Evolutionary conservation across 1,140 invertebrate species (phyloP), one percentile per base, ranked within the genome.

Genomic region (Zaprionus gabonicus): DNA sequence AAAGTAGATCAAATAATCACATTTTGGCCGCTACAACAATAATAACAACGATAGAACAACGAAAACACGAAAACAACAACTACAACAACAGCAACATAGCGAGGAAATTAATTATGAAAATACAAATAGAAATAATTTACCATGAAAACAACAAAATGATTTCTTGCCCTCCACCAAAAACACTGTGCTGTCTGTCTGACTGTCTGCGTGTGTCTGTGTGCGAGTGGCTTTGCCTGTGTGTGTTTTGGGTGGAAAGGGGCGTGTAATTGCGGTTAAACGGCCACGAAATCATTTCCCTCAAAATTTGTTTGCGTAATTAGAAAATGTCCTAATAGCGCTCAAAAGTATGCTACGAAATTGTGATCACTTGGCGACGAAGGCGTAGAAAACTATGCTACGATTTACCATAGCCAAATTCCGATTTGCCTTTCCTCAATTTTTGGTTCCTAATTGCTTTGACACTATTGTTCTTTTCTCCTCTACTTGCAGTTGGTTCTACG

Each of bases 1-100:
- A 81, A 81, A 73, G 81, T 85, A 90, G 81, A 88, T 85, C 85
- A 88, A 88, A 88, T 88, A 88, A 88, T 88, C 84, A 81, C 85
- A 78, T 79, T 87, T 84, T 72, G 71, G 71, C 63, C n/a, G 58
- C 44, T 38, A 44, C 56, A 71, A 64, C 64, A 76, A 55, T 53
- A 62, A 71, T 38, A 58, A 71, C 46, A 76, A 36, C 10, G 34
- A 34, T 41, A 53, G 20, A 62, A 63, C 6, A 59, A 67, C 63
- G 53, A 51, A 51, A 64, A n/a, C 53, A 65, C 49, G 28, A 62
- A 86, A 46, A 44, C 56, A 67, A 59, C 63, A 71, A 55, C 63
- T 57, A 71, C 38, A 58, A 70, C 15, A 62, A 55, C 63, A 60
- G 31, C 9, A 34, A 34, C 31, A 51, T 20, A 38, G 23, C 53